Base-by-base conservation (phyloP, 1,140 invertebrate genomes). In the Apis florea region DNA sequence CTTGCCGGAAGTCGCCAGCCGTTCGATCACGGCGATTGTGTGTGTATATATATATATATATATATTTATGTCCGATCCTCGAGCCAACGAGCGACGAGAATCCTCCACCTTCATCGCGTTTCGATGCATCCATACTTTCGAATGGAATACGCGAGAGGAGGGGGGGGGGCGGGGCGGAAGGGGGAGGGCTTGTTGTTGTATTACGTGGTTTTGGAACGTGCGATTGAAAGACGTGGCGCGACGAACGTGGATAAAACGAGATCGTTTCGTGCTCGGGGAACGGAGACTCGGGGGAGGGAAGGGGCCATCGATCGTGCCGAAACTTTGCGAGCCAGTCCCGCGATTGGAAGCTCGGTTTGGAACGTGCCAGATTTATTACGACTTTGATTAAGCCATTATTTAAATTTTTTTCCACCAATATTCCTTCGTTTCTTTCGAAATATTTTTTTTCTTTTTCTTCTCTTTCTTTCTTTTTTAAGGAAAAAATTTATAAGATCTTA, bases 1-100 rank as follows among this genome's bases (percentile, higher is more conserved):
- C 79, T 82, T 82, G 53, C 73, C 63, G 79, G 64, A 75, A 82
- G 79, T 82, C 79, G 79, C 54, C 40, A 58, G 71, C 75, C 79
- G 78, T 74, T 26, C 71, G 49, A 74, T 40, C 78, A 71, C 71
- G 53, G 71, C 71, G n/a, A 19, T 1, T 13, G n/a, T n/a, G n/a
- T n/a, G n/a, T n/a, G n/a, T 31, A 31, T 31, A 31, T 31, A 2
- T 31, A 31, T 31, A 40, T 40, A 40, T 40, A 5, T 40, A 5
- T 40, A 5, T 40, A 5, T 40, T 0, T 40, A 0, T 40, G 31
- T 40, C 31, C 31, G 5, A 40, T 5, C 31, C 31, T 40, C 31
- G 31, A n/a, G 31, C 31, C 31, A 40, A 40, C 31, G 31, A 31
- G n/a, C 53, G 11, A 12, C 51, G 53, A 47, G 59, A 59, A 59